phyloP scores from a whole-genome alignment of 2,888 invertebrate species.

The Meiosimyza decipiens region DNA sequence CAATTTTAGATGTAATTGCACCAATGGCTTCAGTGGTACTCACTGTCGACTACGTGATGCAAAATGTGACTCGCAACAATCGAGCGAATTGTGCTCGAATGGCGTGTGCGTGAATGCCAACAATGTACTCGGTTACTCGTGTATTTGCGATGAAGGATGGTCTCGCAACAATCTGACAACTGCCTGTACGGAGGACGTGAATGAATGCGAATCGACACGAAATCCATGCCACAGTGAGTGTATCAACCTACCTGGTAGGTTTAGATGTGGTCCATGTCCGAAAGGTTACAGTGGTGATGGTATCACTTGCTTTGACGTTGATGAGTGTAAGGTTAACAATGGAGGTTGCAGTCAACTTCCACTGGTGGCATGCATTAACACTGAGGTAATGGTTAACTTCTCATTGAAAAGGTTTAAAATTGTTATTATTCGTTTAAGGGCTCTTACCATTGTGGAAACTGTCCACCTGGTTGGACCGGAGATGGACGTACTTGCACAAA shows the following conservation, averaged over 20 bases:
- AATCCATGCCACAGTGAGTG: constrained; percentile 87
- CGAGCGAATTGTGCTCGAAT: constrained; percentile 85
- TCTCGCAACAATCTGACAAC: constrained; percentile 75
- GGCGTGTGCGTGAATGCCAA: constrained; percentile 83
- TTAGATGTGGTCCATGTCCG: constrained; percentile 89
- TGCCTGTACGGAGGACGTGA: constrained; percentile 84
- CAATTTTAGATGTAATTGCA: constrained; percentile 77
- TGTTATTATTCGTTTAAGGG: constrained; percentile 70
- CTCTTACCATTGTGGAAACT: constrained; percentile 85
- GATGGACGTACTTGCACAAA: constrained; percentile 79
- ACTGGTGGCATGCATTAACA: constrained; percentile 87
- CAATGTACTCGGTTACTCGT: constrained; percentile 75
- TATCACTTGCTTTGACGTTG: constrained; percentile 83
- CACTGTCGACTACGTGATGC: constrained; percentile 82
- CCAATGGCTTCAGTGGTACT: constrained; percentile 80
- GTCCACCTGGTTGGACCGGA: constrained; percentile 89
- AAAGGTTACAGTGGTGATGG: constrained; percentile 89
- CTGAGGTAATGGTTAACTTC: constrained; percentile 68
- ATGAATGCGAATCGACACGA: constrained; percentile 80
- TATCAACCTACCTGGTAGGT: constrained; percentile 89
- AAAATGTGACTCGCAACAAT: constrained; percentile 77
- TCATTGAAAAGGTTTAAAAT: too few species aligned
- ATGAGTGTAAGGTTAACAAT: constrained; percentile 86
- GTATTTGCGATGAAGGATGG: constrained; percentile 92
- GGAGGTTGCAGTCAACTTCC: constrained; percentile 91